These are phyloP conservation scores for Fulmarus glacialis DNA, from an alignment of 2,113 vertebrate genomes.

Conservation along the genomic window DNA sequence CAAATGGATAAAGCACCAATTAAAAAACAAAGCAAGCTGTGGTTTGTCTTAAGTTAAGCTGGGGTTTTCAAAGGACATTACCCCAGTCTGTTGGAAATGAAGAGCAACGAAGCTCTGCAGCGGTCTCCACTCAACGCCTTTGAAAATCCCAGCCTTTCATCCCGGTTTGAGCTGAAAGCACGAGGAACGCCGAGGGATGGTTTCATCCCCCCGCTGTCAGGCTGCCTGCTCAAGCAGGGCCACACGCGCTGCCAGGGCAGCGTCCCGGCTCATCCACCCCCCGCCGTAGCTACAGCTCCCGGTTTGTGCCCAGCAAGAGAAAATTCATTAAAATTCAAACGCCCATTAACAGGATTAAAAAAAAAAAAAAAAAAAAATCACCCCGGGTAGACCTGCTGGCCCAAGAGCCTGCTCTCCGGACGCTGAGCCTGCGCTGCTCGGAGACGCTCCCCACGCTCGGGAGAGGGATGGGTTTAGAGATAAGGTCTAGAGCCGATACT, in stretches of 20 bases:
- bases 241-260: background rate
- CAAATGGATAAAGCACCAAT: background rate
- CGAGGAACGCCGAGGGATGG: background rate
- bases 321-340: background rate
- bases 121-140: rapidly evolving
- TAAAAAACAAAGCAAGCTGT: background rate
- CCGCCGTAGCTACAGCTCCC: background rate
- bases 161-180: background rate
- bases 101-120: background rate
- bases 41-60: background rate
- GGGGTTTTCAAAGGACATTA: background rate
- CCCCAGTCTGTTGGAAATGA: background rate
- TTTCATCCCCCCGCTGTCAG: background rate
- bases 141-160: background rate
- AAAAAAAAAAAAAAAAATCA: background rate
- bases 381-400: background rate
- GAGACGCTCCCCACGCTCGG: background rate
- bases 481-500: background rate
- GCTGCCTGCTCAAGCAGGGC: background rate
- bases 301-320: background rate
- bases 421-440: rapidly evolving
- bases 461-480: background rate
- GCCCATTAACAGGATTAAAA: background rate
- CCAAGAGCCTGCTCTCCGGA: rapidly evolving
- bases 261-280: background rate